phyloP scores from a whole-genome alignment of 2,797 vertebrate genomes.

The Hozukius guyotensis region DNA sequence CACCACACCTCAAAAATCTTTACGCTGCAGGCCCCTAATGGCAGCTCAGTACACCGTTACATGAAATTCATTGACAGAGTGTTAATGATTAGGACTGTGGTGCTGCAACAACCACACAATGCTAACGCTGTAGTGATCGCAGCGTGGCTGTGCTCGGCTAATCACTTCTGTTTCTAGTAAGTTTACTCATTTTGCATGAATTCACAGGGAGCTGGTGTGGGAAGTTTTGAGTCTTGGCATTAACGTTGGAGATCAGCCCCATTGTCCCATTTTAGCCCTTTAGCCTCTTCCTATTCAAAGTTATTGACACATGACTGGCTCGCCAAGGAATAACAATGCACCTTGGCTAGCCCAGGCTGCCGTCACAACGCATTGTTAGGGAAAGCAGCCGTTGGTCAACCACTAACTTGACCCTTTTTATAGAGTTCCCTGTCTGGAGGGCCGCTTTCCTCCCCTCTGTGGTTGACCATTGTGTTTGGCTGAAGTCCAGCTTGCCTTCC shows the following conservation, averaged over 20 bases:
- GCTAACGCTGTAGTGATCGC: neutral
- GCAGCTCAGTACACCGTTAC: slow-evolving; percentile 29
- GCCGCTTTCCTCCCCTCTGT: slow-evolving; percentile 37
- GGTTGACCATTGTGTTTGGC: slow-evolving; percentile 41
- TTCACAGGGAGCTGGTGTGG: slow-evolving; percentile 17
- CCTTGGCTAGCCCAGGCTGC: slow-evolving; percentile 10
- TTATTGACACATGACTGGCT: slow-evolving; percentile 58
- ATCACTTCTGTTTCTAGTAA: slow-evolving; percentile 11
- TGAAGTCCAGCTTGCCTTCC: slow-evolving; percentile 24
- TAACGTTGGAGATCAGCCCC: slow-evolving; percentile 15
- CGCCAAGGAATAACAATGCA: slow-evolving; percentile 55
- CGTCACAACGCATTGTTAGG: slow-evolving; percentile 47
- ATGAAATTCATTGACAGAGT: slow-evolving; percentile 57
- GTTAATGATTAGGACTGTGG: slow-evolving; percentile 53
- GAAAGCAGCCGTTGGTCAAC: slow-evolving; percentile 54
- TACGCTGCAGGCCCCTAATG: neutral
- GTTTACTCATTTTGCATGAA: slow-evolving; percentile 23
- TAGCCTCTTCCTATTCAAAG: slow-evolving; percentile 49
- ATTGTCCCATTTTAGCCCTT: slow-evolving; percentile 43
- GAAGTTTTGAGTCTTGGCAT: slow-evolving; percentile 10
- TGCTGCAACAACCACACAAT: slow-evolving; percentile 32
- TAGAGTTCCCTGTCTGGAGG: slow-evolving; percentile 21
- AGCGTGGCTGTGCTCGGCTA: neutral
- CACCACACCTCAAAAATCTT: neutral
- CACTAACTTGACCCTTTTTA: slow-evolving; percentile 43